Conservation (phyloP, 2,797 vertebrate genomes). For the Centroberyx gerrardi region DNA sequence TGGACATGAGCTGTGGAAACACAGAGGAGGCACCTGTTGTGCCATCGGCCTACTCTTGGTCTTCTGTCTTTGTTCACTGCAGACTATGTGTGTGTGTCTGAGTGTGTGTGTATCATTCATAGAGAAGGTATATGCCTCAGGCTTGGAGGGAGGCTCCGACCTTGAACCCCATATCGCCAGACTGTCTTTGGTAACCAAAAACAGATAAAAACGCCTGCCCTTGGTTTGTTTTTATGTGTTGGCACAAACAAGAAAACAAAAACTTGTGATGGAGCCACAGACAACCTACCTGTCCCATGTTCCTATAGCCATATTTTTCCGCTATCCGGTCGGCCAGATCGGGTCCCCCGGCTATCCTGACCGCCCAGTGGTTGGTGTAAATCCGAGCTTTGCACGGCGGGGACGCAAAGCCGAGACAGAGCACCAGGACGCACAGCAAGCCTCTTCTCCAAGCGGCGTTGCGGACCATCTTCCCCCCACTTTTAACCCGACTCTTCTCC, state of each 20-base stretch:
- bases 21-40: conserved; percentile 83
- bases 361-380: conserved; percentile 99
- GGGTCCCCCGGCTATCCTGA: conserved; percentile 93
- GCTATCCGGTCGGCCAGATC: conserved; percentile 94
- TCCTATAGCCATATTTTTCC: conserved; percentile 96
- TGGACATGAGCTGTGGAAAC: conserved; percentile 19
- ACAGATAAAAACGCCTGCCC: neutral
- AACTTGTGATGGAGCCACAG: conserved; percentile 32
- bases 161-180: conserved; percentile 48
- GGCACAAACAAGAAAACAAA: conserved; percentile 10
- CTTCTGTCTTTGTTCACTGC: conserved; percentile 28
- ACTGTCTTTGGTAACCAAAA: neutral
- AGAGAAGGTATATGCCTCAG: neutral
- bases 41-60: conserved; percentile 48
- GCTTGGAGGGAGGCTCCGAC: conserved; percentile 39
- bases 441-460: conserved; percentile 83
- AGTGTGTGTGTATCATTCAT: neutral
- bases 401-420: conserved; percentile 89
- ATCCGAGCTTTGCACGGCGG: conserved; percentile 92
- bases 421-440: conserved; percentile 89
- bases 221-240: conserved; percentile 29
- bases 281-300: conserved; percentile 96
- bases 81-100: conserved; percentile 6
- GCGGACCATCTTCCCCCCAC: conserved; percentile 90
- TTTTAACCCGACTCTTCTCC: conserved; percentile 77